These are phyloP conservation scores for Zophobas morio DNA, from an alignment of 1,140 invertebrate species.

Conservation along the genomic window DNA sequence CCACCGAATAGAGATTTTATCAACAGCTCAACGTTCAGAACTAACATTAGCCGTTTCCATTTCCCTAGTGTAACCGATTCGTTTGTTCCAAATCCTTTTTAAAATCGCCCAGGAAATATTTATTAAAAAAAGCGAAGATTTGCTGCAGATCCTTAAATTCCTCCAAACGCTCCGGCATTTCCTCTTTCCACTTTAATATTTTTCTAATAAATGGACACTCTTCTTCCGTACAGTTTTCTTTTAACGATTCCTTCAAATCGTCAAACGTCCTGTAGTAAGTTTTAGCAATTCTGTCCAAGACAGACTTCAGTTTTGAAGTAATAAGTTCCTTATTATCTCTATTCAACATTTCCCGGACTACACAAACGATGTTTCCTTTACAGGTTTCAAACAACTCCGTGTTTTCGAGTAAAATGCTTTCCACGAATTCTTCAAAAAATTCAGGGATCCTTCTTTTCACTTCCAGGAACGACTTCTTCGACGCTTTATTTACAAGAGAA, in stretches of 20 bases:
- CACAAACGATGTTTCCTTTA: conserved; percentile 4
- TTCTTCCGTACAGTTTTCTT: background rate
- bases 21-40: background rate
- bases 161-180: conserved; percentile 1
- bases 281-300: background rate
- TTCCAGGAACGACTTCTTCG: background rate
- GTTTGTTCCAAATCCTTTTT: background rate
- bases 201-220: background rate
- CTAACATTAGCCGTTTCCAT: background rate
- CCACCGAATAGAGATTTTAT: background rate
- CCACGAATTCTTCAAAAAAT: background rate
- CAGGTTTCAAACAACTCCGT: conserved; percentile 8
- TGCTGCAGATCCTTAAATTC: conserved; percentile 6
- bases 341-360: background rate
- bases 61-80: background rate
- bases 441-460: conserved; percentile 1
- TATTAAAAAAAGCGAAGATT: background rate
- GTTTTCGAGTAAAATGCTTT: background rate
- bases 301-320: conserved; percentile 1
- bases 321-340: conserved; percentile 9
- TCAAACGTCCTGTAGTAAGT: conserved; percentile 1
- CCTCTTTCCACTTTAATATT: background rate
- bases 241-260: conserved; percentile 3
- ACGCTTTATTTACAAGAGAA: background rate
- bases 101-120: conserved; percentile 3